Evolutionary conservation across 2,888 invertebrate species (phyloP).

Genomic region (Acleris sparsana): DNA sequence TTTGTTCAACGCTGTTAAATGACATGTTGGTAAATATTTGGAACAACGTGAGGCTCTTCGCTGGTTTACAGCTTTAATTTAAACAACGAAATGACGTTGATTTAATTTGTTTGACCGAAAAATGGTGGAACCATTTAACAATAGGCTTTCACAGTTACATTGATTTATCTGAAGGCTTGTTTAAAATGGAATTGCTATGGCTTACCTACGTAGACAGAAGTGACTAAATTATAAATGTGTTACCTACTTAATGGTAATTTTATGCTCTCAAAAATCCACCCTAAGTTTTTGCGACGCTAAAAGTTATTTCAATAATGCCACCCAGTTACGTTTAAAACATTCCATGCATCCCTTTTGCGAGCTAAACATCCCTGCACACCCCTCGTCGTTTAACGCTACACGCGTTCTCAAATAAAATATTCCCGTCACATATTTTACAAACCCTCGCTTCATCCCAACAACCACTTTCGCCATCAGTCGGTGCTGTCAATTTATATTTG

Average conservation of each 20-base stretch:
- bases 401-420: conserved; percentile 63
- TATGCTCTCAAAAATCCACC: neutral
- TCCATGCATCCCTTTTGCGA: conserved; percentile 40
- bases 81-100: no score
- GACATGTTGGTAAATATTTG: conserved; percentile 31
- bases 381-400: conserved; percentile 47
- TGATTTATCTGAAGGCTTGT: no score
- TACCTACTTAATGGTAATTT: no score
- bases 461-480: conserved; percentile 67
- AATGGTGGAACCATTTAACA: no score
- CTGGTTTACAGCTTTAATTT: no score
- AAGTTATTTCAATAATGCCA: conserved; percentile 18
- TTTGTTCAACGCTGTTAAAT: conserved; percentile 7
- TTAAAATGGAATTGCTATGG: no score
- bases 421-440: conserved; percentile 69
- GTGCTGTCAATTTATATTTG: conserved; percentile 79
- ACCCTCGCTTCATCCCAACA: conserved; percentile 70
- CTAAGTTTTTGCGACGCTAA: conserved; percentile 5
- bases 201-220: no score
- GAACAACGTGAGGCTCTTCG: neutral
- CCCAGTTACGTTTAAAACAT: conserved; percentile 19
- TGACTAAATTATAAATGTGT: no score
- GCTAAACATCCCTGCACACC: conserved; percentile 47
- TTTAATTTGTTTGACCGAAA: no score
- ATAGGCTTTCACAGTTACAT: no score